Evolutionary conservation across 2,113 vertebrate genomes (phyloP).

Genomic region (Heterochromis multidens): DNA sequence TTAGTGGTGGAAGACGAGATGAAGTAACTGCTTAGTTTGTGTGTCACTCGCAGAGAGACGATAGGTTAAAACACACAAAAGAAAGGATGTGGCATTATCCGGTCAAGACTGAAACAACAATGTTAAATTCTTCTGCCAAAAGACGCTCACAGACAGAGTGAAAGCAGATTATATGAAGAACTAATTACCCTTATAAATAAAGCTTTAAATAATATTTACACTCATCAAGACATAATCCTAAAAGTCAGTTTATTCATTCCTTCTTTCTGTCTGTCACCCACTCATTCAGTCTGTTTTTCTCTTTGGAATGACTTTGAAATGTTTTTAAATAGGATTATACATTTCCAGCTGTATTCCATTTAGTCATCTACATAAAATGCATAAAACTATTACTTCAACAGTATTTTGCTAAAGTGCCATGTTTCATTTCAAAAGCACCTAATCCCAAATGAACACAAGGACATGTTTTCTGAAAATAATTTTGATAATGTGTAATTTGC

Average conservation of each 20-base stretch:
- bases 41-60: not conserved
- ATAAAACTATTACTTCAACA: not conserved
- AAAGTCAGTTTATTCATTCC: not conserved
- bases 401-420: not conserved
- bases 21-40: not conserved
- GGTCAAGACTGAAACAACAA: not conserved
- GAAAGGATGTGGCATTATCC: not conserved
- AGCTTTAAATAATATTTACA: not conserved
- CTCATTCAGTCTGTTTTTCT: not conserved
- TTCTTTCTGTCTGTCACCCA: not conserved
- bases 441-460: not conserved
- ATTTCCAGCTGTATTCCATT: not conserved
- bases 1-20: not conserved
- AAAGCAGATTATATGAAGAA: not conserved
- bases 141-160: not conserved
- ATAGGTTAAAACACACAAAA: not conserved
- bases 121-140: not conserved
- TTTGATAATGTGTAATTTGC: not conserved
- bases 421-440: not conserved
- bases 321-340: not conserved
- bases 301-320: constrained; percentile 8
- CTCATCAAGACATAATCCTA: not conserved
- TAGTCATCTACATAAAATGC: not conserved
- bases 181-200: not conserved
- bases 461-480: not conserved